A percentile compares a stretch with the other conserved stretches of the same genome.
Conservation (phyloP, 1,140 invertebrate species). For the Scaptomyza pallida region DNA sequence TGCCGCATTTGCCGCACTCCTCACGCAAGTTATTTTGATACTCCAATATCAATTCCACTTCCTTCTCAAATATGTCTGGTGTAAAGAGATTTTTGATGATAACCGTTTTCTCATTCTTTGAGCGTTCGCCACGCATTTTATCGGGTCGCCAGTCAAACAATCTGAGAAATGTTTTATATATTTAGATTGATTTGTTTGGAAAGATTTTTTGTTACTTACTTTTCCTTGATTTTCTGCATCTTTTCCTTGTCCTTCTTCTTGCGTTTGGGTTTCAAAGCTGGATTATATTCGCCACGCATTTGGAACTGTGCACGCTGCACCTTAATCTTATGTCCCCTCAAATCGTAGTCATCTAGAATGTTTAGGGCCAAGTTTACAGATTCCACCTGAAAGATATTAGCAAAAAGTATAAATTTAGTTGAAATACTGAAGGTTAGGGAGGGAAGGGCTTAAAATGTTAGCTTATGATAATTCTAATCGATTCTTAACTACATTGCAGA, state of each 20-base stretch:
- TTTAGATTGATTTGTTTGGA: neutral
- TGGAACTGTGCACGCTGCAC: conserved; percentile 98
- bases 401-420: neutral
- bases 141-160: conserved; percentile 98
- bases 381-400: conserved; percentile 88
- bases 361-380: conserved; percentile 97
- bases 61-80: conserved; percentile 94
- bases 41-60: conserved; percentile 94
- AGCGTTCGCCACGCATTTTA: conserved; percentile 91
- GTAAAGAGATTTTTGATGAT: conserved; percentile 98
- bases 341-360: conserved; percentile 94
- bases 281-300: conserved; percentile 97
- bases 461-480: neutral
- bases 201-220: conserved; percentile 85
- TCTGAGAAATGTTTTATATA: conserved; percentile 82
- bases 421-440: no score
- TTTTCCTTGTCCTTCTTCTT: conserved; percentile 96
- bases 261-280: conserved; percentile 95
- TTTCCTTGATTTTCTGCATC: conserved; percentile 96
- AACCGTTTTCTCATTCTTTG: conserved; percentile 95
- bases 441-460: no score
- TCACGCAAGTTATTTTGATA: conserved; percentile 95
- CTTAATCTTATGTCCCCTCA: conserved; percentile 91
- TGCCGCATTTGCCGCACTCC: conserved; percentile 96
- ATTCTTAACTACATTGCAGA: conserved; percentile 33